phyloP scores from a whole-genome alignment of 1,140 invertebrate genomes.

The Caenorhabditis briggsae region DNA sequence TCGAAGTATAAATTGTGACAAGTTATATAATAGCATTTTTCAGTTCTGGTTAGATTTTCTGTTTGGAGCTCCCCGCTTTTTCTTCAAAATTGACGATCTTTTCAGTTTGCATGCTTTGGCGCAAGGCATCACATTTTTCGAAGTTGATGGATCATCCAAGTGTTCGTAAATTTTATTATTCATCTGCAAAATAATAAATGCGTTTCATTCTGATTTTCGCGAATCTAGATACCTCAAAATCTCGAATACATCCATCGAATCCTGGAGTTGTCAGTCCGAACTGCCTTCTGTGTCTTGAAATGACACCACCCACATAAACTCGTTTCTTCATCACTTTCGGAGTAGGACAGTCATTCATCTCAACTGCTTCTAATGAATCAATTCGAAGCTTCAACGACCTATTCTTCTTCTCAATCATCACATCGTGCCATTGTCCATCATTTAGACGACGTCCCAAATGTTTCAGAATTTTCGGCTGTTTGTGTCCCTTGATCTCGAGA shows the following conservation, averaged over 20 bases:
- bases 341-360: conserved; percentile 69
- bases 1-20: too few species aligned
- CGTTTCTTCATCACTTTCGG: conserved; percentile 74
- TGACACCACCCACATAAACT: conserved; percentile 77
- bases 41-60: background rate
- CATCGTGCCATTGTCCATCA: conserved; percentile 75
- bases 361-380: conserved; percentile 67
- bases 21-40: too few species aligned
- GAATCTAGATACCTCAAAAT: conserved; percentile 68
- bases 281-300: conserved; percentile 73
- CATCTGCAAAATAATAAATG: background rate
- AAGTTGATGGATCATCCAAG: conserved; percentile 19
- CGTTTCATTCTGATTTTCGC: too few species aligned
- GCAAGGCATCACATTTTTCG: conserved; percentile 14
- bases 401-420: conserved; percentile 68
- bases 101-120: conserved; percentile 34
- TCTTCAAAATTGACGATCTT: conserved; percentile 1
- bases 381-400: conserved; percentile 64
- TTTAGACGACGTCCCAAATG: conserved; percentile 66
- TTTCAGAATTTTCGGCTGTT: conserved; percentile 69
- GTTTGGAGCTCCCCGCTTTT: background rate
- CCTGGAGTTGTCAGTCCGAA: conserved; percentile 60
- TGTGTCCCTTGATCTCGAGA: conserved; percentile 70
- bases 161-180: conserved; percentile 68
- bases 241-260: conserved; percentile 72